Evolutionary conservation across 1,140 invertebrate genomes (phyloP).

Genomic region (Himalopsyche phryganea): DNA sequence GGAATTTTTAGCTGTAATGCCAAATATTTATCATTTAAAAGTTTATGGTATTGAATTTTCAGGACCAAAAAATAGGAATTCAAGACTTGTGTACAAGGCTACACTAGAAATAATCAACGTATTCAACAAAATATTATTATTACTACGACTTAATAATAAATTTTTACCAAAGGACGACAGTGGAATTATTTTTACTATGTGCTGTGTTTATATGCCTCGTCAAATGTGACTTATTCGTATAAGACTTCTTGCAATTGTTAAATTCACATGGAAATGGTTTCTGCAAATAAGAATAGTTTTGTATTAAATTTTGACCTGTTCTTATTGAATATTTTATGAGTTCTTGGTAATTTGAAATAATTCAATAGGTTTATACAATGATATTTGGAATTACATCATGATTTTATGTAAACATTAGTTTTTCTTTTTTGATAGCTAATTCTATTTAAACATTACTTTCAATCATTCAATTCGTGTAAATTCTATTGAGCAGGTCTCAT

Average conservation of each 20-base stretch:
- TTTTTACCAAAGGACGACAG: conserved; percentile 40
- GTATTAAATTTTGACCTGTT: conserved; percentile 4
- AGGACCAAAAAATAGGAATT: no score
- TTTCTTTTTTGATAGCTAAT: no score
- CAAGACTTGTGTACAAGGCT: no score
- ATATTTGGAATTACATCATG: not conserved
- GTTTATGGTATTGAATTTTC: no score
- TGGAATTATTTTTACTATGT: conserved; percentile 34
- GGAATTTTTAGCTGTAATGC: not conserved
- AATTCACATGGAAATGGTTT: conserved; percentile 44
- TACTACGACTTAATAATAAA: no score
- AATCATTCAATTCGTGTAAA: no score
- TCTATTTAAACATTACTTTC: no score
- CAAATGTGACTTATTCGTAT: conserved; percentile 50
- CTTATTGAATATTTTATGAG: conserved; percentile 1
- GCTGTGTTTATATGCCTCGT: conserved; percentile 44
- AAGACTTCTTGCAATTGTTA: conserved; percentile 46
- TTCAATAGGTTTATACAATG: not conserved
- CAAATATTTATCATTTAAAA: conserved; percentile 11
- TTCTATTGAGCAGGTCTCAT: no score
- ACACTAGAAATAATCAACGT: no score
- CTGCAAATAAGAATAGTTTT: conserved; percentile 37
- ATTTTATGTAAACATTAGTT: not conserved
- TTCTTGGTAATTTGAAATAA: not conserved
- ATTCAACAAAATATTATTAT: no score